Evolutionary conservation across 2,797 vertebrate genomes (phyloP).

Genomic region (Gephyroberyx darwinii): DNA sequence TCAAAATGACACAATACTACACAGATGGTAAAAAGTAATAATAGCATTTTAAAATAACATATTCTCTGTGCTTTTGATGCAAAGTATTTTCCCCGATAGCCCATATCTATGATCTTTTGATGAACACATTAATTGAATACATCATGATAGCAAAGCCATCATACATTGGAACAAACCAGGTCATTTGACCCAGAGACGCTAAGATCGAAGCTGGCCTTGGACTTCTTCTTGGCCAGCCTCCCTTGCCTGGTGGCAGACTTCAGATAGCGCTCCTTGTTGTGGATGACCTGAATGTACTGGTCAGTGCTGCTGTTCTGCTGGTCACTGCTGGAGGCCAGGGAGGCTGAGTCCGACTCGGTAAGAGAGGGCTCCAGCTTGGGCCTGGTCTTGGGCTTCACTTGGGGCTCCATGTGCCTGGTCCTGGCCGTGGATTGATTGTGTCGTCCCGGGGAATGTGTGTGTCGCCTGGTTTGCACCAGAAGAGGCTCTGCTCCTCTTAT

Average conservation of each 20-base stretch:
- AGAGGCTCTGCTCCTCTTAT: slow-evolving; percentile 68
- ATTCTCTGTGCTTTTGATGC: slow-evolving; percentile 29
- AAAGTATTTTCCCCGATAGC: background rate
- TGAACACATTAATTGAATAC: slow-evolving; percentile 3
- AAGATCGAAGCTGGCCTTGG: slow-evolving; percentile 73
- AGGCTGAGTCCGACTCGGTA: slow-evolving; percentile 91
- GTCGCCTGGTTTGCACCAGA: slow-evolving; percentile 48
- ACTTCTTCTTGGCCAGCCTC: slow-evolving; percentile 82
- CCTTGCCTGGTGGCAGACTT: slow-evolving; percentile 72
- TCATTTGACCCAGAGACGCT: slow-evolving; percentile 78
- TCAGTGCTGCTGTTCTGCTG: slow-evolving; percentile 90
- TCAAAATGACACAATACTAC: slow-evolving; percentile 27
- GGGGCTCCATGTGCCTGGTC: slow-evolving; percentile 69
- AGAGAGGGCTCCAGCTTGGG: slow-evolving; percentile 80
- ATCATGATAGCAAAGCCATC: slow-evolving; percentile 30
- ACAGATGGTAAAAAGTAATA: slow-evolving; percentile 7
- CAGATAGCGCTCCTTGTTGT: slow-evolving; percentile 84
- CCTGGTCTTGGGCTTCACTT: slow-evolving; percentile 79
- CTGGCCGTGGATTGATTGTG: slow-evolving; percentile 41
- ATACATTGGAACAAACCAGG: slow-evolving; percentile 92
- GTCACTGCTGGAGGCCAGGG: slow-evolving; percentile 91
- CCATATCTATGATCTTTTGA: background rate
- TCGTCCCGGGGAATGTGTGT: slow-evolving; percentile 59
- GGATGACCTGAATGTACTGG: slow-evolving; percentile 91
- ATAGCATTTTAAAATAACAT: slow-evolving; percentile 12